These are phyloP conservation scores for Dendroctonus valens DNA, from an alignment of 1,140 invertebrate genomes.

Conservation along the genomic window DNA sequence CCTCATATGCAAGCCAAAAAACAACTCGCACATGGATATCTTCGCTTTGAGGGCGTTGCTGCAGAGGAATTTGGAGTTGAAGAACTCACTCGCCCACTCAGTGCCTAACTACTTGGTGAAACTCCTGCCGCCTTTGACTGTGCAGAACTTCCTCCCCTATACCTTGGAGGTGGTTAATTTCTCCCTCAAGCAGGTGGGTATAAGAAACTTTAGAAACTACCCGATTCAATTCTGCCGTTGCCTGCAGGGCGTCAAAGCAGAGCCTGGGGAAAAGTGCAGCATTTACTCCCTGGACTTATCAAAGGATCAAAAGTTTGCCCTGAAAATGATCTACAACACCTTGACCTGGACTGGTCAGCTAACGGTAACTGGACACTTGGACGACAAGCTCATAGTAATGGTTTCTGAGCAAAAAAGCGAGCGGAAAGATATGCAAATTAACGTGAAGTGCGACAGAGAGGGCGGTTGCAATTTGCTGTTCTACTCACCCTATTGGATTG, in stretches of 20 bases:
- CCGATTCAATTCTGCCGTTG: not conserved
- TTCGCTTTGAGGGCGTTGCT: constrained; percentile 63
- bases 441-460: constrained; percentile 63
- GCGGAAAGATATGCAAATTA: constrained; percentile 65
- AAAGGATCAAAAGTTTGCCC: constrained; percentile 57
- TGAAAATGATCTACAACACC: constrained; percentile 70
- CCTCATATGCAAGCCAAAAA: constrained; percentile 63
- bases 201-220: not conserved
- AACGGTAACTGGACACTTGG: constrained; percentile 65
- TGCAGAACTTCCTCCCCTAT: constrained; percentile 77
- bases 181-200: constrained; percentile 38
- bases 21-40: constrained; percentile 54
- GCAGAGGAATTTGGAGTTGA: constrained; percentile 43
- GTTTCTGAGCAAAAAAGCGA: constrained; percentile 60
- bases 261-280: constrained; percentile 69
- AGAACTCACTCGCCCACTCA: constrained; percentile 51
- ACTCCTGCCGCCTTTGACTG: constrained; percentile 68
- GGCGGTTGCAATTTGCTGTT: constrained; percentile 66
- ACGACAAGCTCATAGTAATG: constrained; percentile 68
- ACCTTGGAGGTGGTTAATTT: constrained; percentile 58
- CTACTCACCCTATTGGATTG: constrained; percentile 86
- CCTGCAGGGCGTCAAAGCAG: constrained; percentile 54
- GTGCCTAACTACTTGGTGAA: constrained; percentile 73
- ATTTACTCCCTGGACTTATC: constrained; percentile 65
- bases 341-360: constrained; percentile 69